Evolutionary conservation across 2,888 invertebrate genomes (phyloP), one percentile per base, ranked within the genome.

Genomic region (Heliconius erato): DNA sequence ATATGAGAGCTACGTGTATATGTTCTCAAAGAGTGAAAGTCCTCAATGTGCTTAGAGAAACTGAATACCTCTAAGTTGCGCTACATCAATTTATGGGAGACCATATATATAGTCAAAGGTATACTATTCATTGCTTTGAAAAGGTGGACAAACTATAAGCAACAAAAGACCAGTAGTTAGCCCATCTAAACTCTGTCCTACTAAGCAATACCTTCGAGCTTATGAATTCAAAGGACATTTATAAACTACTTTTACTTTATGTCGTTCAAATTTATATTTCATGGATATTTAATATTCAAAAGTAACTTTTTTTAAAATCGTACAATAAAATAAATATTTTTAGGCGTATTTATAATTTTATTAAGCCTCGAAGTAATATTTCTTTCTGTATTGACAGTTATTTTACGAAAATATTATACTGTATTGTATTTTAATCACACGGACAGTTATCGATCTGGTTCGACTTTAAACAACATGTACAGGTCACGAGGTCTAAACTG

Each of bases 71-170:
- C 26, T 23, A 59, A 59, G 59, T 59, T 65, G 32, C 28, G n/a
- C n/a, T 69, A 69, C n/a, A 69, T n/a, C n/a, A 71, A 40, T 71
- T 71, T n/a, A 5, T 14, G 40, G n/a, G 40, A 71, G 6, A 67
- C 28, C 40, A n/a, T 40, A 40, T 40, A n/a, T 40, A 40, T 40
- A 40, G 40, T n/a, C 5, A 71, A 71, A 40, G 40, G n/a, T 71
- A n/a, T 40, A 71, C 40, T n/a, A 71, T 12, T 71, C 71, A 71
- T n/a, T 71, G n/a, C n/a, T 14, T 40, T 71, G 71, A 71, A 71
- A 69, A 26, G n/a, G 71, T 71, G 40, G 40, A 71, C 40, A n/a
- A 71, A 40, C 40, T 44, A n/a, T 69, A 40, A 26, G 6, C 40
- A 71, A 71, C n/a, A n/a, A 40, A 40, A n/a, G 40, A n/a, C 40